A percentile compares a stretch with the other conserved stretches of the same genome.
phyloP scores from a whole-genome alignment of 2,113 vertebrate genomes.

The Poecile atricapillus region DNA sequence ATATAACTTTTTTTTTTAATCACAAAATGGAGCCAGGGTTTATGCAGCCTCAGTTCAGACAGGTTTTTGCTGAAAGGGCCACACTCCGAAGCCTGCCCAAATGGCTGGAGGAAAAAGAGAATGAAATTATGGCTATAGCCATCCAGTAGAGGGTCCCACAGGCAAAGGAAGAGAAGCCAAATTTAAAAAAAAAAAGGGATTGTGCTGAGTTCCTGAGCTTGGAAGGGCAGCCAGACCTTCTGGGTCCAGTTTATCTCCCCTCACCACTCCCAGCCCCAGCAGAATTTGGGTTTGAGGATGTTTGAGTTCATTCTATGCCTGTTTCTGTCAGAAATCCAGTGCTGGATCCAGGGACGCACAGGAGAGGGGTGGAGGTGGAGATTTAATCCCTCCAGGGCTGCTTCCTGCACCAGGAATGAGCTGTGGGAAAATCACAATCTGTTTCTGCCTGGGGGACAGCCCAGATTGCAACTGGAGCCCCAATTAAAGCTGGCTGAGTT shows the following conservation, averaged over 20 bases:
- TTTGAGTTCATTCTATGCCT: accelerated
- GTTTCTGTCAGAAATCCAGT: background rate
- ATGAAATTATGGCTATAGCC: background rate
- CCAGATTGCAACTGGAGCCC: background rate
- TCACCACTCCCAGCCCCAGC: background rate
- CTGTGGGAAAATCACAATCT: background rate
- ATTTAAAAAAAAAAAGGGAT: background rate
- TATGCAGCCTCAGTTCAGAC: background rate
- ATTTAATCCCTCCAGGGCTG: background rate
- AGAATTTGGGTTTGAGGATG: background rate
- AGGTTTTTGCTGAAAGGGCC: background rate
- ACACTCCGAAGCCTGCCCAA: background rate
- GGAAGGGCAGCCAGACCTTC: background rate
- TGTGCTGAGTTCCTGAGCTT: accelerated
- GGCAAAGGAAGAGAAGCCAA: background rate
- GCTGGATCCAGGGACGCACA: too few relatives aligned
- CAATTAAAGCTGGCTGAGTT: background rate
- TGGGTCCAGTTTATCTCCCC: background rate
- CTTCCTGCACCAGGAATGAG: background rate
- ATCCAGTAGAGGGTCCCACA: background rate
- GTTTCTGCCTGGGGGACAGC: background rate
- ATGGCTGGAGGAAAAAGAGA: background rate
- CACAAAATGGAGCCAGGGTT: background rate
- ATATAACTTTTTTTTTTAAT: accelerated
- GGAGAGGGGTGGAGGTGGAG: background rate